Evolutionary conservation across 2,888 invertebrate species (phyloP), one percentile per base, ranked within the genome.

Genomic region (Torymus tubicola): DNA sequence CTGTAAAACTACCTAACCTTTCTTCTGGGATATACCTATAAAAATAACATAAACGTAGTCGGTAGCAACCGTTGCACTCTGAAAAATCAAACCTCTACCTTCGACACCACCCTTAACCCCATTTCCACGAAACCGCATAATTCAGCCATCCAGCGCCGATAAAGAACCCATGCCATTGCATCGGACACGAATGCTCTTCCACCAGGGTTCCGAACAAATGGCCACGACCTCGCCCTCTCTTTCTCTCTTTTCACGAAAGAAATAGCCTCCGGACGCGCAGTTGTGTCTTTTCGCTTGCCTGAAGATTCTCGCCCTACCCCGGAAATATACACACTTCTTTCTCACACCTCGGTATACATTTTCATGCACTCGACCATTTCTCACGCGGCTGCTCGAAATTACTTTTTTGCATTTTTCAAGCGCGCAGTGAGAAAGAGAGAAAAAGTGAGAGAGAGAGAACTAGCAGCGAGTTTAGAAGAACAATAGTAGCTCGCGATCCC

Each of bases 351-450:
- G 55, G 75, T 72, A 78, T 80, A 80, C 63, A 80, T 72, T 81
- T 78, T 78, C 70, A 74, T 72, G 65, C 79, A 50, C 73, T 21
- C 65, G 72, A 24, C 82, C 69, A 80, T 82, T 80, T 82, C 63
- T 82, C 82, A 80, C 57, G 53, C 0, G 42, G 31, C 53, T 42
- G 31, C 70, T 80, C 64, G 70, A 78, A 82, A 82, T 82, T 80
- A 82, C 82, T 82, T 80, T 76, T 82, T 82, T 82, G 82, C 80
- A 82, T 82, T 82, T 82, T 82, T 82, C 80, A 82, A 50, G 42
- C 77, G 74, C 57, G n/a, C 81, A 8, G 42, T 42, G 42, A 42
- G 42, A 42, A 8, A 42, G 10, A 42, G 42, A 42, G 3, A 31
- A 8, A 42, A 8, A 8, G 42, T 8, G 42, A 42, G 10, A 8